A percentile compares a stretch with the other conserved stretches of the same genome.
Evolutionary conservation across 1,140 invertebrate genomes (phyloP).

Genomic region (Pogonognathellus flavescens): DNA sequence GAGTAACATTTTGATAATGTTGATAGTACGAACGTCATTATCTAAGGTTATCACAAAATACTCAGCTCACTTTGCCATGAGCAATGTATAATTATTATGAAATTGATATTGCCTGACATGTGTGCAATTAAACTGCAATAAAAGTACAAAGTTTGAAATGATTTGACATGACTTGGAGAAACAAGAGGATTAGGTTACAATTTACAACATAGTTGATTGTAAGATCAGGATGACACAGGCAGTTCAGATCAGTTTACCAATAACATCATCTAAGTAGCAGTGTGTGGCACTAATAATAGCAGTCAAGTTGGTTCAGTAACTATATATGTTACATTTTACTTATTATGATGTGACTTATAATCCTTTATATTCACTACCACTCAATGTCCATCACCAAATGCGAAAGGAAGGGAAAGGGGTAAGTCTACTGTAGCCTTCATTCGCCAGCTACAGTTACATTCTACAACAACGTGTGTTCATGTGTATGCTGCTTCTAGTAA

Average conservation of each 20-base stretch:
- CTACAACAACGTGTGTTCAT: too few relatives aligned
- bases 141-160: constrained; percentile 13
- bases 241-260: constrained; percentile 21
- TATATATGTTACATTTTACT: too few relatives aligned
- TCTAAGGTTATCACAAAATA: not conserved
- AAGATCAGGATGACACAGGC: constrained; percentile 3
- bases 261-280: not conserved
- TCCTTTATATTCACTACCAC: too few relatives aligned
- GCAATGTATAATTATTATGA: not conserved
- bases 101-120: constrained; percentile 12
- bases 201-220: constrained; percentile 2
- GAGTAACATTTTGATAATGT: too few relatives aligned
- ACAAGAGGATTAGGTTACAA: constrained; percentile 18
- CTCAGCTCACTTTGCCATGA: not conserved
- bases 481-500: too few relatives aligned
- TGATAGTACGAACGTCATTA: not conserved
- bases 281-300: too few relatives aligned
- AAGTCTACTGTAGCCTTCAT: too few relatives aligned
- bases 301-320: too few relatives aligned
- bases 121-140: constrained; percentile 17
- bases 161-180: constrained; percentile 5
- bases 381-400: too few relatives aligned
- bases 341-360: too few relatives aligned
- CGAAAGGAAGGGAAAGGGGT: too few relatives aligned
- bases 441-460: too few relatives aligned